phyloP scores from a whole-genome alignment of 2,113 vertebrate species.

The Stercorarius parasiticus region DNA sequence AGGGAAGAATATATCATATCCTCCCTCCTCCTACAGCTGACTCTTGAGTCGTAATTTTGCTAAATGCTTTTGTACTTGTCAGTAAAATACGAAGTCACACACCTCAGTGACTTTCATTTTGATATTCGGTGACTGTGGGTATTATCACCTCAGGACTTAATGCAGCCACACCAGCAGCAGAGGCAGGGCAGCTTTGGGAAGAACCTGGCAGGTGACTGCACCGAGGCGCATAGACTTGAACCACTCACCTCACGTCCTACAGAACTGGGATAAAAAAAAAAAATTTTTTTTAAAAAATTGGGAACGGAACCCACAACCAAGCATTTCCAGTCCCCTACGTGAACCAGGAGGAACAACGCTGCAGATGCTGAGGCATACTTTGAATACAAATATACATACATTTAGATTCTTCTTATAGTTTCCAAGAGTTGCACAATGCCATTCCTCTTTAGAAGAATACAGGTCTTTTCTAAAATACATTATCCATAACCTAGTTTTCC shows the following conservation, averaged over 20 bases:
- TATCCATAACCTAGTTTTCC: constrained; percentile 45
- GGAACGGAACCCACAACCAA: neutral
- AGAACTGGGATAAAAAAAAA: neutral
- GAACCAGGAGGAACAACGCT: neutral
- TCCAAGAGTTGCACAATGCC: neutral
- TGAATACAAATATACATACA: neutral
- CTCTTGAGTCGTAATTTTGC: neutral
- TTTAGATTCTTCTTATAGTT: neutral
- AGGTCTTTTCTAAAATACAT: constrained; percentile 24
- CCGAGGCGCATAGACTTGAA: fast-evolving
- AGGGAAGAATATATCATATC: constrained; percentile 4
- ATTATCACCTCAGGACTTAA: neutral
- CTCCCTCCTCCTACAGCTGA: constrained; percentile 2
- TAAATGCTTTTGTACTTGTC: neutral
- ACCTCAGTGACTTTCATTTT: neutral
- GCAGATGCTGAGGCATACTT: neutral
- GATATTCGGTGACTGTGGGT: neutral
- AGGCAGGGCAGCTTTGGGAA: neutral
- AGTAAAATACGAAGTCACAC: neutral
- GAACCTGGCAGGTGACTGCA: neutral
- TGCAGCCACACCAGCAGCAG: neutral
- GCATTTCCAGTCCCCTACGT: neutral
- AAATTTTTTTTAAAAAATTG: neutral
- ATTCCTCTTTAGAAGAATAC: neutral
- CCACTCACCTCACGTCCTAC: neutral